Conservation (phyloP, 2,113 vertebrate genomes). For the Oceanites oceanicus region DNA sequence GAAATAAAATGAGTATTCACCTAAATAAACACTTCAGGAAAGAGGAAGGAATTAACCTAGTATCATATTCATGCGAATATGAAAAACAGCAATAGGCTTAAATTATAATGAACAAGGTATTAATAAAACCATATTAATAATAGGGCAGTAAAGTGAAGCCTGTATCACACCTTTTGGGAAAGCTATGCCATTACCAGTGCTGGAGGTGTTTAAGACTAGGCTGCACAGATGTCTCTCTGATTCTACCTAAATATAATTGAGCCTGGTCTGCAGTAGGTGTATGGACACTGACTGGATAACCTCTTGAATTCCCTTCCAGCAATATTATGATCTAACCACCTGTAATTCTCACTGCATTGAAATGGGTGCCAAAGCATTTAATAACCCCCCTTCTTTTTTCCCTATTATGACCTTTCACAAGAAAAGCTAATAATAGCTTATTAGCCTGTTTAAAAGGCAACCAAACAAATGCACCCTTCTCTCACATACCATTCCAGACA, state of each 20-base stretch:
- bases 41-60: neutral
- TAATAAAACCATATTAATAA: neutral
- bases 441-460: neutral
- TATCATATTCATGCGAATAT: neutral
- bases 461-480: neutral
- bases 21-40: neutral
- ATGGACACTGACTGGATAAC: neutral
- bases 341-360: neutral
- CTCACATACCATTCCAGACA: neutral
- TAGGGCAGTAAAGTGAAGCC: neutral
- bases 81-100: neutral
- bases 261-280: neutral
- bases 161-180: neutral
- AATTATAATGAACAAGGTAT: neutral
- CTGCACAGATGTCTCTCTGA: neutral
- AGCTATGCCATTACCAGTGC: neutral
- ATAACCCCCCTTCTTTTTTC: neutral
- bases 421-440: conserved; percentile 46
- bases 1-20: neutral
- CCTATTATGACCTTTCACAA: neutral
- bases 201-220: neutral
- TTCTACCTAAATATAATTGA: neutral
- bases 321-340: neutral
- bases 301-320: neutral
- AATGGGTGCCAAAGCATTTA: neutral